Conservation (phyloP, 2,888 invertebrate species). For the Heteromurus nitidus region DNA sequence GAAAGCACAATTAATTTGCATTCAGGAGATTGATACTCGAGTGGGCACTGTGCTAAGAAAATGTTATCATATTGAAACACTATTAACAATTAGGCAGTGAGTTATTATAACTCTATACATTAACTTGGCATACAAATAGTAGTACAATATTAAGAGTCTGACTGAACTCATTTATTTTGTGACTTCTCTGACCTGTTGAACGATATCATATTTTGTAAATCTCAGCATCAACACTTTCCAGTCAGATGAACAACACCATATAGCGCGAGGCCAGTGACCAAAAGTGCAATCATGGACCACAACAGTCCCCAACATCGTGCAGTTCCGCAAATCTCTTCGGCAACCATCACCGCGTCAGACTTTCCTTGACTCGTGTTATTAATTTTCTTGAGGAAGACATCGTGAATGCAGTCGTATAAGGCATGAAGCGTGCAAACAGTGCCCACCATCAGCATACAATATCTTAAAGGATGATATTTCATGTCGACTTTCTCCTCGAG, state of each 20-base stretch:
- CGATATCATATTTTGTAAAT: too few relatives aligned
- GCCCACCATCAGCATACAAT: constrained; percentile 65
- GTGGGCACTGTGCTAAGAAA: too few relatives aligned
- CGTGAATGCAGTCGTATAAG: constrained; percentile 68
- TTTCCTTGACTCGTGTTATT: constrained; percentile 66
- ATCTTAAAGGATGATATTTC: constrained; percentile 64
- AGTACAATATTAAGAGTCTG: too few relatives aligned
- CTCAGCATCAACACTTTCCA: constrained; percentile 51
- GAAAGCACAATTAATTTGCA: too few relatives aligned
- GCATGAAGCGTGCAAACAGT: constrained; percentile 71
- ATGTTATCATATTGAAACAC: too few relatives aligned
- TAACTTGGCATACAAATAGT: too few relatives aligned
- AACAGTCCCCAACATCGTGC: constrained; percentile 68
- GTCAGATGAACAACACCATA: constrained; percentile 63
- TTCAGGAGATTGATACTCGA: too few relatives aligned
- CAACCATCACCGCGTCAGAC: constrained; percentile 70
- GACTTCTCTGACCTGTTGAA: too few relatives aligned
- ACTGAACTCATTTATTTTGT: too few relatives aligned
- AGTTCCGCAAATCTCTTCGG: constrained; percentile 68
- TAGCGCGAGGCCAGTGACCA: constrained; percentile 53
- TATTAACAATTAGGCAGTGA: too few relatives aligned
- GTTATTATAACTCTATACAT: too few relatives aligned
- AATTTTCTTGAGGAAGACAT: constrained; percentile 67
- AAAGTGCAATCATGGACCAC: constrained; percentile 66
- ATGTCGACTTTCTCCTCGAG: constrained; percentile 67